phyloP scores from a whole-genome alignment of 2,888 invertebrate species.

The Sarcophaga rosellei region DNA sequence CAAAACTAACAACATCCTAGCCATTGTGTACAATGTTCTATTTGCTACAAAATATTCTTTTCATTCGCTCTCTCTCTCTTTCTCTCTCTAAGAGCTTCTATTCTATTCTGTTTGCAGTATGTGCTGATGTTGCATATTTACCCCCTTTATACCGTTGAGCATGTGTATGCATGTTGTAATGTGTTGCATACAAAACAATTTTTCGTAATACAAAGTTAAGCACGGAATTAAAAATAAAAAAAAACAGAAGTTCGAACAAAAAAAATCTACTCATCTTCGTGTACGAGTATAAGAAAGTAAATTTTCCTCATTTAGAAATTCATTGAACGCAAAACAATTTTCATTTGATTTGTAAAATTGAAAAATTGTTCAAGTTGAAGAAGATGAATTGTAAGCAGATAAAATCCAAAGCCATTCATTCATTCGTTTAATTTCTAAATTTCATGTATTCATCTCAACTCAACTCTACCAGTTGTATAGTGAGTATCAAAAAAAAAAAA shows the following conservation, averaged over 20 bases:
- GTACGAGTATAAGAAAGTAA: slow-evolving; percentile 74
- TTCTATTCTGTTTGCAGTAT: slow-evolving; percentile 39
- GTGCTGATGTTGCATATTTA: slow-evolving; percentile 62
- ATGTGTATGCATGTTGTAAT: not conserved
- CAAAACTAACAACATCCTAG: slow-evolving; percentile 44
- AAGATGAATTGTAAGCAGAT: slow-evolving; percentile 73
- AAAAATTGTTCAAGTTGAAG: slow-evolving; percentile 74
- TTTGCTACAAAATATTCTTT: slow-evolving; percentile 44
- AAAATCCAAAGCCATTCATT: slow-evolving; percentile 24
- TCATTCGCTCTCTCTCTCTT: not conserved
- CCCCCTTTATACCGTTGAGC: not conserved
- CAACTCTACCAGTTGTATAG: not conserved
- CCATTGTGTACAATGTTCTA: slow-evolving; percentile 44
- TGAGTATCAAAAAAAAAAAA: not conserved
- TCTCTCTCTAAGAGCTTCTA: not conserved
- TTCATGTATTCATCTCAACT: not conserved
- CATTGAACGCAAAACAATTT: slow-evolving; percentile 70
- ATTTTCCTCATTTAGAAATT: slow-evolving; percentile 76
- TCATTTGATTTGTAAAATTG: slow-evolving; percentile 73
- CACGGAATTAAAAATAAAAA: slow-evolving; percentile 26
- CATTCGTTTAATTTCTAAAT: not conserved
- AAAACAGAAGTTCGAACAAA: slow-evolving; percentile 21
- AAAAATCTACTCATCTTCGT: slow-evolving; percentile 37
- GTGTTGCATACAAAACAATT: slow-evolving; percentile 36
- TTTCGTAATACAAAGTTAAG: slow-evolving; percentile 48